These are phyloP conservation scores for Synergus itoensis DNA, from an alignment of 2,888 invertebrate genomes.

Conservation along the genomic window DNA sequence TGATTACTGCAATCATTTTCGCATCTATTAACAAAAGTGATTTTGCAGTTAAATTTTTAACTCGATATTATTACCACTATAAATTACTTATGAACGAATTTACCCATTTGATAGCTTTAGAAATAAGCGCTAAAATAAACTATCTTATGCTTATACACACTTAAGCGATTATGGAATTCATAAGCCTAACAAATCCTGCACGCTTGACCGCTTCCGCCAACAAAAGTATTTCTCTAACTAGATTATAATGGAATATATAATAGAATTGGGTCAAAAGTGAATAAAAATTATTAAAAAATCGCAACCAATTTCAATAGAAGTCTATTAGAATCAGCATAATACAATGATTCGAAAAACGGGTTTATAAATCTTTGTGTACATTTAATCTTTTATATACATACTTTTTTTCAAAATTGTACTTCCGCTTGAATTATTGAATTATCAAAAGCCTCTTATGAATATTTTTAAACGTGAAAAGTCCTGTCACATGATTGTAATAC, in stretches of 20 bases:
- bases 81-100: background rate
- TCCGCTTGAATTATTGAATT: background rate
- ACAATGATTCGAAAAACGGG: background rate
- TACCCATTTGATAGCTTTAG: background rate
- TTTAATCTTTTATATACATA: background rate
- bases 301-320: background rate
- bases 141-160: background rate
- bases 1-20: constrained; percentile 22
- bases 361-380: background rate
- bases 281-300: background rate
- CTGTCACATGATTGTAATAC: background rate
- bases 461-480: background rate
- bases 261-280: background rate
- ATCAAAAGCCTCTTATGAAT: background rate
- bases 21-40: background rate
- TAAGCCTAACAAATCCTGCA: constrained; percentile 4
- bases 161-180: background rate
- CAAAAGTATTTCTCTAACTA: constrained; percentile 12
- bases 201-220: background rate
- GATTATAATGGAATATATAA: background rate
- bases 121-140: background rate
- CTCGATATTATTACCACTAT: constrained; percentile 9
- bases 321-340: background rate
- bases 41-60: background rate
- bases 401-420: background rate